Evolutionary conservation across 2,888 invertebrate genomes (phyloP), one percentile per base, ranked within the genome.

Genomic region (Pseudococcus jackbeardsleyi): DNA sequence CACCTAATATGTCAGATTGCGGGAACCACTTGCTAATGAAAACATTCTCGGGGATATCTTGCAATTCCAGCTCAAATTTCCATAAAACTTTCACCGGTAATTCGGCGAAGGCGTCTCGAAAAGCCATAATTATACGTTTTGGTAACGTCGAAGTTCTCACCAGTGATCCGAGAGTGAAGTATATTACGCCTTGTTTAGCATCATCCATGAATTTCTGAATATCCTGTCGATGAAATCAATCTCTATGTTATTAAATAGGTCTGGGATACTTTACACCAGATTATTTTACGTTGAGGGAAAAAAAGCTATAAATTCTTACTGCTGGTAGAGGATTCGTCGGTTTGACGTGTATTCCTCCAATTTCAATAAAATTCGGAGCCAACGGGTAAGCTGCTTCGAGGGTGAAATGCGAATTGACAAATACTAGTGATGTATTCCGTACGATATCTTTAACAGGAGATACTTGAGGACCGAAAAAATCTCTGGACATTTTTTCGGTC

Each of bases 121-220:
- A 93, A 33, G 92, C 93, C 33, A 92, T 90, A 26, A 94, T 91
- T 90, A 94, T 95, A 0, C 94, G 92, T 26, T 92, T 91, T 0
- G 94, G 93, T 91, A 96, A 93, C 3, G 94, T 93, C 0, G 94
- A 93, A 12, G 93, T 93, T 90, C 94, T 95, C 86, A 96, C 92
- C 92, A 95, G 93, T 0, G 96, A 96, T 12, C 96, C 96, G 91
- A 96, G 94, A 91, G 95, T 96, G 89, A 96, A 95, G 90, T 94
- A 95, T 89, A 96, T 92, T 5, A 96, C 94, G 0, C 96, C 96
- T 87, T 94, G 92, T 48, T 92, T 91, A 0, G 95, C 94, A 85
- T 93, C 93, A 90, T 94, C 94, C 39, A 96, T 91, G 90, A 95
- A 95, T 89, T 92, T 92, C 89, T 93, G 92, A 8, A 96, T 91